Base-by-base conservation (phyloP, 1,140 invertebrate species). In the Bombus pascuorum region DNA sequence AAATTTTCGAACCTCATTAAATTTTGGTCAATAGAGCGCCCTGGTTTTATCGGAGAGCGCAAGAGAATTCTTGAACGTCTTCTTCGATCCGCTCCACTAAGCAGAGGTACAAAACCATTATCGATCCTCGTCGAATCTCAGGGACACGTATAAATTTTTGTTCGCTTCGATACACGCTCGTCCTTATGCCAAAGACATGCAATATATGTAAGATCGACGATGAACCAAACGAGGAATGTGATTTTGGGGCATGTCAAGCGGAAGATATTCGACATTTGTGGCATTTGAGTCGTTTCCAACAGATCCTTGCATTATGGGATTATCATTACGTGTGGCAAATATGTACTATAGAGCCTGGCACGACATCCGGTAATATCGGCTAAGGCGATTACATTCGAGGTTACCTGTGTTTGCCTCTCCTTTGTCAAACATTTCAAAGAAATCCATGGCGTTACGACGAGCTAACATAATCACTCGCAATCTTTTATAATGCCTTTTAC, bases 311-410 rank as follows among this genome's bases (percentile, higher is more conserved):
- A 90, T 90, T 90, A 90, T 87, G 85, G 89, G 89, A 90, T 90
- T 90, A 90, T 89, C 87, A 90, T 90, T 90, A 89, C 87, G 77
- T 81, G 62, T 86, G 85, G 42, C 87, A 86, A 72, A 89, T 84
- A 86, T 70, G 80, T 66, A 88, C 83, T 88, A 86, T 88, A 32
- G 79, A n/a, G 8, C 59, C 37, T 73, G 74, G 22, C 70, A 47
- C 39, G 80, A 57, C 59, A 89, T 89, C 86, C 84, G 86, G 59
- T 68, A 74, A 89, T 89, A 83, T 89, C 86, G 81, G 71, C 28
- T 89, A 89, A 89, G 87, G 73, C 88, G 87, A 89, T 89, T 89
- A 89, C 87, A 70, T 73, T 74, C 68, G 57, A 47, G 59, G 44
- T 84, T 89, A 89, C 88, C 88, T 89, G 88, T 86, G 37, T 39